phyloP scores from a whole-genome alignment of 2,888 invertebrate genomes.

The Thecophora atra region DNA sequence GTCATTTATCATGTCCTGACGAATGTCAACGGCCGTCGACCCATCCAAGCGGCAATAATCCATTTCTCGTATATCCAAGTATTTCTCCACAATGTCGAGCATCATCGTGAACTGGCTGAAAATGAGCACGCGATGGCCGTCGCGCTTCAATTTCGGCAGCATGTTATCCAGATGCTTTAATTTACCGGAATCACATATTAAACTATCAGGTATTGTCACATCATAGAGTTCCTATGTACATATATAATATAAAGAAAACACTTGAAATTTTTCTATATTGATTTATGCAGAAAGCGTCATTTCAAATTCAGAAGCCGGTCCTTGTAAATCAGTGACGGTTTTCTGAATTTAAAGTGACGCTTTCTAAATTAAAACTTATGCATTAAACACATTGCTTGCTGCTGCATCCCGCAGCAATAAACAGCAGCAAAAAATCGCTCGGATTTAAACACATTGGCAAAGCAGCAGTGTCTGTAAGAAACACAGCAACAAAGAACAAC shows the following conservation, averaged over 20 bases:
- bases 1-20: constrained; percentile 90
- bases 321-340: too few relatives aligned
- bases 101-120: constrained; percentile 98
- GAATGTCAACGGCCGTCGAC: constrained; percentile 83
- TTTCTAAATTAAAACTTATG: too few relatives aligned
- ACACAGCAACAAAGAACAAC: too few relatives aligned
- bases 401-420: too few relatives aligned
- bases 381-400: too few relatives aligned
- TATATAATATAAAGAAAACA: neutral
- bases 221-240: constrained; percentile 71
- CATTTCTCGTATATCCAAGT: constrained; percentile 77
- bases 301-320: too few relatives aligned
- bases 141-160: constrained; percentile 77
- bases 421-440: too few relatives aligned
- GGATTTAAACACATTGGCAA: too few relatives aligned
- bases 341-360: too few relatives aligned
- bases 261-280: neutral
- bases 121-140: constrained; percentile 84
- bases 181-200: constrained; percentile 88
- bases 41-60: constrained; percentile 89
- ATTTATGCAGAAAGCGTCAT: too few relatives aligned
- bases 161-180: constrained; percentile 81
- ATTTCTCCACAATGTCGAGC: constrained; percentile 91
- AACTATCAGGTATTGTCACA: constrained; percentile 73
- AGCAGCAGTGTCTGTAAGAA: too few relatives aligned